Conservation (phyloP, 2,113 vertebrate species). For the Myiozetetes cayanensis region DNA sequence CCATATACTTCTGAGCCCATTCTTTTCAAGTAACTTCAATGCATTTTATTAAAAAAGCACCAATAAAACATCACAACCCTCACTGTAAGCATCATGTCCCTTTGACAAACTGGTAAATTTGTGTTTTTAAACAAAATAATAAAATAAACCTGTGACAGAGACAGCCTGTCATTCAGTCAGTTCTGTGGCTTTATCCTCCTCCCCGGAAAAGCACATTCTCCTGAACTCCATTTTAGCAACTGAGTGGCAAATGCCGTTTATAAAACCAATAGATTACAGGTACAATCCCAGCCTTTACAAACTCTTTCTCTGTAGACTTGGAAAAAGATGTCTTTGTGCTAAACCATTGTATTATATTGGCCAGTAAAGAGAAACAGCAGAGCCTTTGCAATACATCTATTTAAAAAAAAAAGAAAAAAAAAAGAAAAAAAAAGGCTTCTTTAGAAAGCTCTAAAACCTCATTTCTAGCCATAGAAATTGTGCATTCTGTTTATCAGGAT, state of each 20-base stretch:
- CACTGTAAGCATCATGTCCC: background rate
- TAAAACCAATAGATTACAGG: background rate
- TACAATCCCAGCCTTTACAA: background rate
- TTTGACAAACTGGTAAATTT: background rate
- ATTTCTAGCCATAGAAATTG: constrained; percentile 24
- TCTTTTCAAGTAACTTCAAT: background rate
- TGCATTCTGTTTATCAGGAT: background rate
- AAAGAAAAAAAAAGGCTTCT: background rate
- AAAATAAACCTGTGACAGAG: background rate
- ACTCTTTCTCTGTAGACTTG: background rate
- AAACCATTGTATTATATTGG: background rate
- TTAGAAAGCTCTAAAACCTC: constrained; percentile 32
- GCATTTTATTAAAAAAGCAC: background rate
- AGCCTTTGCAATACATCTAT: background rate
- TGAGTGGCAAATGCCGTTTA: background rate
- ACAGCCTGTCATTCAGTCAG: background rate
- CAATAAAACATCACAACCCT: background rate
- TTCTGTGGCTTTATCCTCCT: background rate
- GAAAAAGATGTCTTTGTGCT: background rate
- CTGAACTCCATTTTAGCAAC: background rate
- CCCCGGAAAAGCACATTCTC: background rate
- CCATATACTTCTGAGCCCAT: background rate
- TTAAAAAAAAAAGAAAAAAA: background rate
- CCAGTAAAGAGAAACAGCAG: background rate
- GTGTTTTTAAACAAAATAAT: background rate